Evolutionary conservation across 92 coral and sea anemone genomes (phyloP), one percentile per base, ranked within the genome.

Genomic region (Chrysogorgia sp.): DNA sequence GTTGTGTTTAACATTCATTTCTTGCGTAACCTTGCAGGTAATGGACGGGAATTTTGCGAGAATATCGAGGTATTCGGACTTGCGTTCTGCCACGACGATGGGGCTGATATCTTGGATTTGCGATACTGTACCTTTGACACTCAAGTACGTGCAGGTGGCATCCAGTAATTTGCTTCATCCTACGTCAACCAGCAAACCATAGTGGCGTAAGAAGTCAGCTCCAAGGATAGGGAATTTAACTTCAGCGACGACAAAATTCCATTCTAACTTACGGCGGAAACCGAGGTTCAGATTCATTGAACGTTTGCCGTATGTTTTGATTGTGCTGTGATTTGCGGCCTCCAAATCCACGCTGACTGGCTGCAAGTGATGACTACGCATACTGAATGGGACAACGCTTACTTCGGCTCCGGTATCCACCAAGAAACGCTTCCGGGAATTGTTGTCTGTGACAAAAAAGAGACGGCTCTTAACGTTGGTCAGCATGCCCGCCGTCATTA

Each of bases 21-120:
- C 76, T 61, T 65, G 77, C 58, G 77, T 79, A 26, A 79, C 83
- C 48, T 8, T 9, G 9, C 75, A 62, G 37, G 78, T 26, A 33
- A 80, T 62, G 23, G 77, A 47, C 26, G 60, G 84, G 67, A 64
- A 80, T 66, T 80, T 34, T 28, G 50, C 34, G 33, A 74, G 67
- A n/a, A n/a, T n/a, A 32, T 58, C 40, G 58, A 49, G 63, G 75
- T 81, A 81, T 35, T 61, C 68, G 29, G 68, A 61, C 34, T 61
- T 61, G 34, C 19, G n/a, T 61, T 30, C 32, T 71, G 56, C 61
- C 30, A 57, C 64, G 19, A 75, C 56, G 34, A 81, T 81, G 21
- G 85, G 85, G 56, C 85, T 81, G 67, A 81, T 55, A 45, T 15
- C 30, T 25, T 77, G 70, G 31, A 61, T 57, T 35, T 41, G 82